A percentile compares a stretch with the other conserved stretches of the same genome.
These are phyloP conservation scores for Macropus fuliginosus DNA, from an alignment of 2,797 vertebrate genomes.

Conservation along the genomic window DNA sequence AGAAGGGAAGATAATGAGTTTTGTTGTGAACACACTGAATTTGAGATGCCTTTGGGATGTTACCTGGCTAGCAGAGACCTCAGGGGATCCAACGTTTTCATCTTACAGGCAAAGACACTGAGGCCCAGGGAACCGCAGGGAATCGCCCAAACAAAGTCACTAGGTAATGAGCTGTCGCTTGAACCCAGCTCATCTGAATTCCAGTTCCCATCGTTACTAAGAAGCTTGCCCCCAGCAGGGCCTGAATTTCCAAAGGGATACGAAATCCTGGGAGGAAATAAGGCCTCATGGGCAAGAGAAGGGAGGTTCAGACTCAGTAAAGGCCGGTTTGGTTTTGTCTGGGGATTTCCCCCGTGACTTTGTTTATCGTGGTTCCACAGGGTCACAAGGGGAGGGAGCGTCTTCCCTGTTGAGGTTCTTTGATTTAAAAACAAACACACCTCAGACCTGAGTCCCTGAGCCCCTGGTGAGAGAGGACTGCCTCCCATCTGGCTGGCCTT, in stretches of 20 bases:
- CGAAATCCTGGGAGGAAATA: neutral
- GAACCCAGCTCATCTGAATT: neutral
- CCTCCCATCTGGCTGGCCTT: too few species aligned
- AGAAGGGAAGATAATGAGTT: neutral
- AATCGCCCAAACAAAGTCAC: neutral
- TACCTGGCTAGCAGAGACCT: neutral
- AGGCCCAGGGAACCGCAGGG: neutral
- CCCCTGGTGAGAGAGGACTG: neutral
- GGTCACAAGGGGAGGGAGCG: neutral
- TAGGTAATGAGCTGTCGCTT: neutral
- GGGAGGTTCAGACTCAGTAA: neutral
- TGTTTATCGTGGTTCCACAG: neutral
- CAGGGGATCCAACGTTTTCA: neutral
- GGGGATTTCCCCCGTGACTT: neutral
- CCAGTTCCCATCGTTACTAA: neutral
- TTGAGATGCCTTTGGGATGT: neutral
- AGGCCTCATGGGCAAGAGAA: neutral
- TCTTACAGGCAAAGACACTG: neutral
- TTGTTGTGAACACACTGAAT: neutral
- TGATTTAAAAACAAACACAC: neutral
- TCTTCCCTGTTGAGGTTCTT: neutral
- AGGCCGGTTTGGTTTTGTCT: neutral
- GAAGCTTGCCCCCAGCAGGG: neutral
- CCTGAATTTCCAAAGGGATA: neutral
- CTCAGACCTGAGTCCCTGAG: neutral